These are phyloP conservation scores for Leptarthrus brevirostris DNA, from an alignment of 2,888 invertebrate species.

Conservation along the genomic window DNA sequence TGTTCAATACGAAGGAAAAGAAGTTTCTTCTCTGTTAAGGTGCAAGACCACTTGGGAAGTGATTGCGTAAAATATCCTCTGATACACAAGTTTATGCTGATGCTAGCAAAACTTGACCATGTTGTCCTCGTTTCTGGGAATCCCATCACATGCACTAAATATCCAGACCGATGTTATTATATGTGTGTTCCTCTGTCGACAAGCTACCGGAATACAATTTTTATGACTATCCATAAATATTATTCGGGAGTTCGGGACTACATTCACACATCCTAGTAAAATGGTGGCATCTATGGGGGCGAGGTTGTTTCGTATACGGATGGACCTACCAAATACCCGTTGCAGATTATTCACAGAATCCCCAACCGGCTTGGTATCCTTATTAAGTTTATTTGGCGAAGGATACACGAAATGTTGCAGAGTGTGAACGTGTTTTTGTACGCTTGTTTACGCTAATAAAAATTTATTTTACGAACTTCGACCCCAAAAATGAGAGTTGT, in stretches of 20 bases:
- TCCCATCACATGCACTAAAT: constrained; percentile 25
- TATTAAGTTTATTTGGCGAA: constrained; percentile 34
- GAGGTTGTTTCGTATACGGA: too few species aligned
- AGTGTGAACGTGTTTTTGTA: constrained; percentile 1
- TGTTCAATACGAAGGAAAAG: too few species aligned
- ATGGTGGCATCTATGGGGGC: too few species aligned
- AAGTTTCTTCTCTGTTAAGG: too few species aligned
- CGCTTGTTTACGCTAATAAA: constrained; percentile 32
- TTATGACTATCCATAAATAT: constrained; percentile 36
- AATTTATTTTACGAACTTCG: constrained; percentile 39
- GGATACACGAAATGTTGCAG: background rate
- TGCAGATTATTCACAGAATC: constrained; percentile 13
- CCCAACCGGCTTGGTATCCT: constrained; percentile 4
- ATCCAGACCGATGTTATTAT: constrained; percentile 30
- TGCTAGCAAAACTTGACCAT: too few species aligned
- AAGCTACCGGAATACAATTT: constrained; percentile 37
- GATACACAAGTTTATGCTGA: too few species aligned
- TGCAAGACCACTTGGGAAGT: too few species aligned
- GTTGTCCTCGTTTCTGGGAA: too few species aligned
- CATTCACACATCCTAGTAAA: too few species aligned
- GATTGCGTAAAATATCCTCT: too few species aligned
- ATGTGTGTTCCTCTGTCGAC: constrained; percentile 16
- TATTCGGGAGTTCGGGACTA: constrained; percentile 11
- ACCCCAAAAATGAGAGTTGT: constrained; percentile 2
- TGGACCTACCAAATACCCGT: too few species aligned